Evolutionary conservation across 2,888 invertebrate species (phyloP), one percentile per base, ranked within the genome.

Genomic region (Platycnemis pennipes): DNA sequence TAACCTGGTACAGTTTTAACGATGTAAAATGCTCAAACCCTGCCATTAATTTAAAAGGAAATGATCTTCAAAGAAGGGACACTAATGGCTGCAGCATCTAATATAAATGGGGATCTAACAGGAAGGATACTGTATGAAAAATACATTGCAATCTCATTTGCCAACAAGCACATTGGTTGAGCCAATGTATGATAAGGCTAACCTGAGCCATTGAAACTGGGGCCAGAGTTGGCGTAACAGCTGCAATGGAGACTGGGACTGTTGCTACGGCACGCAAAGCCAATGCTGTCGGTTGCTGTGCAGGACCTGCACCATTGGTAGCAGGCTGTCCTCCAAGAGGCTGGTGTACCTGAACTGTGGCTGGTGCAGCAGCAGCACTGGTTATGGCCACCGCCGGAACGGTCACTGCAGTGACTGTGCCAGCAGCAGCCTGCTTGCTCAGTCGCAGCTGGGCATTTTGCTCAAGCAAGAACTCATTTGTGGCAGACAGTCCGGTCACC

Each of bases 391-490:
- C 97, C 19, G 97, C 97, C 11, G 98, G 97, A 26, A 97, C 97
- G 4, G 97, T 97, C 7, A 97, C 97, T 4, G 97, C 96, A 0
- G 97, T 97, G 88, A 97, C 96, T 95, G 97, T 97, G 31, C 97
- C 96, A 19, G 97, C 97, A 94, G 96, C 96, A 86, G 97, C 96
- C 95, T 97, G 97, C 94, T 97, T 97, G 26, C 97, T 97, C 95
- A 98, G 97, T 53, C 98, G 97, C 95, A 98, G 96, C 95, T 98
- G 97, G 45, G 98, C 98, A 96, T 98, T 98, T 96, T 98, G 98
- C 95, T 98, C 98, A 95, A 98, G 96, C 22, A 98, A 97, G 96
- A 98, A 98, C 96, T 98, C 98, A 96, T 98, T 98, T 16, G 98
- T 98, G 2, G 98, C 98, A 63, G 98, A 97, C 95, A 98, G 96